Evolutionary conservation across 2,797 vertebrate genomes (phyloP).

Genomic region (Chiloscyllium punctatum): DNA sequence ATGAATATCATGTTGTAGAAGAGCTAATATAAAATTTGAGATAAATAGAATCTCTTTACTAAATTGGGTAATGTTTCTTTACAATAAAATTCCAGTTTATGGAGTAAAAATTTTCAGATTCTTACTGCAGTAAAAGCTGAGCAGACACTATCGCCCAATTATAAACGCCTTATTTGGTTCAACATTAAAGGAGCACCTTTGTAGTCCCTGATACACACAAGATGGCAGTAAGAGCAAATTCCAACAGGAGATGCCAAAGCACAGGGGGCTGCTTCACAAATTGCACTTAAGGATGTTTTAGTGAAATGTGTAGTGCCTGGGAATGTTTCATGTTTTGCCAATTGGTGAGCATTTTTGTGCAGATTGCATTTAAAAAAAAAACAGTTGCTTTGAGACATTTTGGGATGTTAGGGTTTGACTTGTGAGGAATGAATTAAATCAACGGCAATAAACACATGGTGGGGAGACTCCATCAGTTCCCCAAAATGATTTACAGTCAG

Average conservation of each 20-base stretch:
- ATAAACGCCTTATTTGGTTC: not conserved
- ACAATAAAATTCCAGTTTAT: not conserved
- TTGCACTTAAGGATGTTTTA: not conserved
- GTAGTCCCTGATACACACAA: not conserved
- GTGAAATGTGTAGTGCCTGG: not conserved
- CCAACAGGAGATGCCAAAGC: not conserved
- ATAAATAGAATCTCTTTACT: not conserved
- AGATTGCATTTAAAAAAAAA: not conserved
- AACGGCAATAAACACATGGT: no score
- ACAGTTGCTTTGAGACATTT: not conserved
- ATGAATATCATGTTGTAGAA: not conserved
- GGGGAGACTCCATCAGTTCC: no score
- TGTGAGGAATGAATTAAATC: not conserved
- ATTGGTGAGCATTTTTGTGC: no score
- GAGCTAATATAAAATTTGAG: not conserved
- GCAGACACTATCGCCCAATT: not conserved
- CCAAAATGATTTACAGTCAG: not conserved
- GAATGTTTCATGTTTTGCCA: not conserved
- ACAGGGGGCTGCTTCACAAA: not conserved
- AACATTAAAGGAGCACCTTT: not conserved
- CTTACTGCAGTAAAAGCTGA: not conserved
- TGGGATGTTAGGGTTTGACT: not conserved
- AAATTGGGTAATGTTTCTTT: not conserved
- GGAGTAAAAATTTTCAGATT: not conserved
- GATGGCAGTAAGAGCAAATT: not conserved